These are phyloP conservation scores for Pteromalus puparum DNA, from an alignment of 1,140 invertebrate species.

Conservation along the genomic window DNA sequence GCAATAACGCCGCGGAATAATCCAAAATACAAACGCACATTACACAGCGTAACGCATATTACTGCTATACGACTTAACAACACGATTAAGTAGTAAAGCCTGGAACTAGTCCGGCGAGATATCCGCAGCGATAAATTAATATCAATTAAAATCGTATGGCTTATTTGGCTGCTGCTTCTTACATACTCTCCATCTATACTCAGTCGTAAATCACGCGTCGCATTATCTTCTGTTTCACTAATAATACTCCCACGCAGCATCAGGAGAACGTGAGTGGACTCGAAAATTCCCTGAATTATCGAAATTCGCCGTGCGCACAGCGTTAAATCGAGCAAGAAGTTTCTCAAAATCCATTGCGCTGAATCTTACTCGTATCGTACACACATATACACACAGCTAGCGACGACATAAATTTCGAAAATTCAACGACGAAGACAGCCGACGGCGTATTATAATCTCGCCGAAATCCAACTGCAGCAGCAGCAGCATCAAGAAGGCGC, in stretches of 20 bases:
- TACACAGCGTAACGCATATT: too few species aligned
- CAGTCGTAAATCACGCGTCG: neutral
- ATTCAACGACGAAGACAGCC: neutral
- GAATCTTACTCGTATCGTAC: neutral
- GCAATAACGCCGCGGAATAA: too few species aligned
- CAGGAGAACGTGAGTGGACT: neutral
- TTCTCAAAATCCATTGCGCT: neutral
- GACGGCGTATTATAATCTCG: neutral
- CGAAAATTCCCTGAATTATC: neutral
- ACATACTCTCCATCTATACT: neutral
- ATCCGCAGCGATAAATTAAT: neutral
- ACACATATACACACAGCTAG: too few species aligned
- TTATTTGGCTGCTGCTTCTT: neutral
- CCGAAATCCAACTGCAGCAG: neutral
- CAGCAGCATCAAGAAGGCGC: neutral
- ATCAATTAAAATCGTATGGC: neutral
- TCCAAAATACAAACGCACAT: too few species aligned
- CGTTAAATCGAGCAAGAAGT: neutral
- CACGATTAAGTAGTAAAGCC: too few species aligned
- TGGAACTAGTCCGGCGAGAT: too few species aligned
- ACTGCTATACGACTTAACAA: too few species aligned
- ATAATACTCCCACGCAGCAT: neutral
- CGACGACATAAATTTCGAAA: neutral
- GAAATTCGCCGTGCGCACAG: neutral
- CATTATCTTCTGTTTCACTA: neutral